Evolutionary conservation across 1,140 invertebrate genomes (phyloP).

Genomic region (Apis dorsata): DNA sequence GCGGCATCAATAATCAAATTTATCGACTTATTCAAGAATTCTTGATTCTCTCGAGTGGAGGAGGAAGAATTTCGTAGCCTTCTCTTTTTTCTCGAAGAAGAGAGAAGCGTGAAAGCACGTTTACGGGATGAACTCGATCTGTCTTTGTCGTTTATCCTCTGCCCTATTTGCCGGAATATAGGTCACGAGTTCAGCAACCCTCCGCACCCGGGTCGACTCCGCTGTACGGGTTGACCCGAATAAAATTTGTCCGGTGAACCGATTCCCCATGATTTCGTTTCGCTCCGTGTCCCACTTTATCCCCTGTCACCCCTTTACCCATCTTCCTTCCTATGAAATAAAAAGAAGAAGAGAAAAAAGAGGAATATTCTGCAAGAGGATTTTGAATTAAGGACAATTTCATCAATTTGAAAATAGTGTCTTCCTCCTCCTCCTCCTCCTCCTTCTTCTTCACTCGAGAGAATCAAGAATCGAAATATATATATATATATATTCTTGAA

Average conservation of each 20-base stretch:
- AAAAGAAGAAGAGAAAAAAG: too few relatives aligned
- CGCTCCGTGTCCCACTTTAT: background rate
- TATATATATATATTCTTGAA: too few relatives aligned
- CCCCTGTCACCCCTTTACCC: background rate
- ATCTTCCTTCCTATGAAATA: background rate
- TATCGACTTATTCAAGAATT: background rate
- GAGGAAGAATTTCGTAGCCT: background rate
- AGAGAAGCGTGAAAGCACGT: background rate
- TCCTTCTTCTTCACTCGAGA: too few relatives aligned
- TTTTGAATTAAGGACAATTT: too few relatives aligned
- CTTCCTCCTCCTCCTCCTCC: too few relatives aligned
- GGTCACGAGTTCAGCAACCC: constrained; percentile 71
- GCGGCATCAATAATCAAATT: constrained; percentile 1
- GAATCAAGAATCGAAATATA: too few relatives aligned
- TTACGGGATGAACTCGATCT: constrained; percentile 33
- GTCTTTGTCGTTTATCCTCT: constrained; percentile 63
- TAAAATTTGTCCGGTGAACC: constrained; percentile 39
- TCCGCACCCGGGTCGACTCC: constrained; percentile 39
- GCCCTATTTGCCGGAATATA: constrained; percentile 70
- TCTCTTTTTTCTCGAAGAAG: background rate
- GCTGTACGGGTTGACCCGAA: constrained; percentile 57
- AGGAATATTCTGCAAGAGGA: too few relatives aligned
- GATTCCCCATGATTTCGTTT: constrained; percentile 24
- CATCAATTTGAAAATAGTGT: too few relatives aligned
- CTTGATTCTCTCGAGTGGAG: background rate